A percentile compares a stretch with the other conserved stretches of the same genome.
Conservation (phyloP, 2,113 vertebrate genomes). For the Chloropsis cyanopogon region DNA sequence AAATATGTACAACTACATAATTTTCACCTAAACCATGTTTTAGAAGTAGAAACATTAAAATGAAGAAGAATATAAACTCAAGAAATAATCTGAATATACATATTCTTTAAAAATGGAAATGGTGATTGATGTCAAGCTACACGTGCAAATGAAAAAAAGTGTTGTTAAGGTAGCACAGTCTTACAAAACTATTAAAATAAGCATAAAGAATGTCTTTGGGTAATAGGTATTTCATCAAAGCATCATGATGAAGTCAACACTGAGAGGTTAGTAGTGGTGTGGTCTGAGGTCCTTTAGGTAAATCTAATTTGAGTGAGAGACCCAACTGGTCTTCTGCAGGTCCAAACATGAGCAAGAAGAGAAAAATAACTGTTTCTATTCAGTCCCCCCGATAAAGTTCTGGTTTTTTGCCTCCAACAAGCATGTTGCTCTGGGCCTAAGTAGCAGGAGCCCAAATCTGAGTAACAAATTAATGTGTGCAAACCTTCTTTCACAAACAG, state of each 20-base stretch:
- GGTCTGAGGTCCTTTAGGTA: not conserved
- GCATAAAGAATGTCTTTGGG: not conserved
- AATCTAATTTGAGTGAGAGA: not conserved
- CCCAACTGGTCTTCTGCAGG: not conserved
- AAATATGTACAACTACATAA: not conserved
- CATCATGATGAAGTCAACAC: not conserved
- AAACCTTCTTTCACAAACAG: not conserved
- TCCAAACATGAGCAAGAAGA: not conserved
- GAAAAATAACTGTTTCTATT: not conserved
- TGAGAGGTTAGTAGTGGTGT: not conserved
- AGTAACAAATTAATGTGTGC: not conserved
- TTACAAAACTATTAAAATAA: not conserved
- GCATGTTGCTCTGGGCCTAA: not conserved
- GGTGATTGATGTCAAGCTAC: not conserved
- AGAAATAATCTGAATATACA: not conserved
- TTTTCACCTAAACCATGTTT: not conserved
- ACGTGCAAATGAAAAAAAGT: not conserved
- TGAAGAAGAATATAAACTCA: not conserved
- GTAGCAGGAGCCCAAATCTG: not conserved
- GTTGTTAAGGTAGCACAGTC: not conserved
- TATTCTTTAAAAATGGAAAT: not conserved
- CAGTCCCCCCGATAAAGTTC: accelerated
- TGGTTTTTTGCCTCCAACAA: not conserved
- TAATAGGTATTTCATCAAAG: not conserved
- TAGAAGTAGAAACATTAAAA: not conserved